Evolutionary conservation across 2,113 vertebrate species (phyloP), one percentile per base, ranked within the genome.

Genomic region (Poeciliopsis retropinna): DNA sequence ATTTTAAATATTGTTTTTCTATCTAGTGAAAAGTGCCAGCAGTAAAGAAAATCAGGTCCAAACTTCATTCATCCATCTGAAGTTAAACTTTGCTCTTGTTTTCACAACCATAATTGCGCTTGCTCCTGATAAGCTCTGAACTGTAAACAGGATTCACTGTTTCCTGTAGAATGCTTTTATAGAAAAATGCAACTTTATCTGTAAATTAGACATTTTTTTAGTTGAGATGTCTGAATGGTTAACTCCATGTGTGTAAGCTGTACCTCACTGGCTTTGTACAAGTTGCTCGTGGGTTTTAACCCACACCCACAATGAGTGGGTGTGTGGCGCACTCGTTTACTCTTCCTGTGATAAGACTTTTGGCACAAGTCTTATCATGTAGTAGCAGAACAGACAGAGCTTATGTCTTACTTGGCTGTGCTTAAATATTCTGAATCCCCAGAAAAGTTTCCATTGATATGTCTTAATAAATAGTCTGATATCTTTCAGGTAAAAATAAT

Each of bases 51-150:
- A 37, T 41, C 37, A 8, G 64, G 34, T 66, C 12, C 11, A 66
- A 67, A 44, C n/a, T 44, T 27, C 37, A 67, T 5, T n/a, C 47
- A 11, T 17, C 62, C 19, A 12, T 11, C 1, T 30, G 41, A 28
- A 68, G 13, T 30, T 60, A 47, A 70, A 70, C 68, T 60, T 70
- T 70, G 68, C 7, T 28, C 34, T 17, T 3, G 13, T 67, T 67
- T 67, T n/a, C 10, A 25, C 51, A 44, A 28, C 5, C 30, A 32
- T 32, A 64, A 64, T 30, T 4, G 15, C 30, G 15, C 29, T 44
- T 29, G 15, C 2, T 47, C 27, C 13, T 47, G 14, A 30, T 29
- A 67, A 67, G 41, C 37, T 28, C 13, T 29, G 14, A 67, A 47
- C 39, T 47, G 8, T 47, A 13, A 37, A 67, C 66, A 67, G 15